Evolutionary conservation across 2,888 invertebrate genomes (phyloP).

Genomic region (Nomada ruficornis): DNA sequence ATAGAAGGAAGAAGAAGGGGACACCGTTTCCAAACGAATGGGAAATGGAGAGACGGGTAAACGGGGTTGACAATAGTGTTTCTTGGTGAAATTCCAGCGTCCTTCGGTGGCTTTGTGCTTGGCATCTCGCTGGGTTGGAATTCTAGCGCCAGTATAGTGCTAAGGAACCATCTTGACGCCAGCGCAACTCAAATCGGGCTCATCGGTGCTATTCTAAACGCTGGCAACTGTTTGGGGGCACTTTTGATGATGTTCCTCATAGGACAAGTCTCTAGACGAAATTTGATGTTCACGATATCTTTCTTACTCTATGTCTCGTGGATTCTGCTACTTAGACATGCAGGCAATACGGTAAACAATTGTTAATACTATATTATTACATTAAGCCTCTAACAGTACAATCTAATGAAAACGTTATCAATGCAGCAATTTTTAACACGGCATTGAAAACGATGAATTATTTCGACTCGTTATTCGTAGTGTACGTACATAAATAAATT

Average conservation of each 20-base stretch:
- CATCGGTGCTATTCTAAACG: slow-evolving; percentile 73
- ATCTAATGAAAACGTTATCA: too few species aligned
- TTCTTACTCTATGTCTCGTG: slow-evolving; percentile 70
- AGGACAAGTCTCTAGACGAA: slow-evolving; percentile 64
- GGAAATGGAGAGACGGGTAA: neutral
- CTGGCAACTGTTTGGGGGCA: slow-evolving; percentile 74
- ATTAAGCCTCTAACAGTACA: too few species aligned
- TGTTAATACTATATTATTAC: neutral
- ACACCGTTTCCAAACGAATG: neutral
- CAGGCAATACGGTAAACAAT: slow-evolving; percentile 68
- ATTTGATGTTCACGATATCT: slow-evolving; percentile 71
- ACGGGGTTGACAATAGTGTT: slow-evolving; percentile 21
- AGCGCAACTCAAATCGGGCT: slow-evolving; percentile 72
- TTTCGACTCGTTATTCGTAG: too few species aligned
- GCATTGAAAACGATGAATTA: too few species aligned
- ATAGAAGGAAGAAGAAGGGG: neutral
- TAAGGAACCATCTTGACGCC: slow-evolving; percentile 71
- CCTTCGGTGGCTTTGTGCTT: slow-evolving; percentile 77
- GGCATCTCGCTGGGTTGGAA: slow-evolving; percentile 80
- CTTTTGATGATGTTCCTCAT: slow-evolving; percentile 71
- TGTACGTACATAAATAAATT: too few species aligned
- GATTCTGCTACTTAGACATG: slow-evolving; percentile 71
- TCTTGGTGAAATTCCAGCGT: slow-evolving; percentile 71
- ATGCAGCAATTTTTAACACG: too few species aligned
- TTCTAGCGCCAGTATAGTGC: slow-evolving; percentile 72